Evolutionary conservation across 2,797 vertebrate species (phyloP).

Genomic region (Argya squamiceps): DNA sequence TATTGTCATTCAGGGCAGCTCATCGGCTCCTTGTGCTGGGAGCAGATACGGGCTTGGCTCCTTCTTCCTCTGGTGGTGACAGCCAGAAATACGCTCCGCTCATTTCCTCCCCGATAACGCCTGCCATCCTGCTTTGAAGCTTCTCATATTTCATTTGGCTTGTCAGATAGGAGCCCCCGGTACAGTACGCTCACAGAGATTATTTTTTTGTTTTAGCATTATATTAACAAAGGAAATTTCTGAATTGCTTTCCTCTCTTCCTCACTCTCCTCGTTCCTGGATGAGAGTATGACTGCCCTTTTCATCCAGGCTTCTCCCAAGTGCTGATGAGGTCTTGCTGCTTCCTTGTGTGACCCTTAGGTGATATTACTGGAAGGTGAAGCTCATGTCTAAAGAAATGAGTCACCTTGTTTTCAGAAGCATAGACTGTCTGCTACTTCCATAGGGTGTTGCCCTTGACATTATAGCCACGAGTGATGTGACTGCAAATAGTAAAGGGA

Average conservation of each 20-base stretch:
- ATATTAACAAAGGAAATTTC: background rate
- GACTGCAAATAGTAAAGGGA: background rate
- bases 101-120: constrained; percentile 15
- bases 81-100: constrained; percentile 1
- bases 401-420: background rate
- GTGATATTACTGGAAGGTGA: background rate
- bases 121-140: background rate
- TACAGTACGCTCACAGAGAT: background rate
- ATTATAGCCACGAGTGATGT: background rate
- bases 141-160: constrained; percentile 34
- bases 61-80: constrained; percentile 33
- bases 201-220: background rate
- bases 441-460: background rate
- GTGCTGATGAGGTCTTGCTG: background rate
- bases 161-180: background rate
- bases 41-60: constrained; percentile 53
- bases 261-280: background rate
- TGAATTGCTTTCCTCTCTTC: background rate
- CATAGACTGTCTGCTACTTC: background rate
- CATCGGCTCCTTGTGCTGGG: background rate
- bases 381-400: background rate
- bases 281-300: background rate
- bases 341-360: background rate
- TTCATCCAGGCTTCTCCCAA: background rate
- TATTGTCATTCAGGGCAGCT: constrained; percentile 58